Conservation (phyloP, 53 echinoderm and acorn worm species). For the Echinarachnius parma region DNA sequence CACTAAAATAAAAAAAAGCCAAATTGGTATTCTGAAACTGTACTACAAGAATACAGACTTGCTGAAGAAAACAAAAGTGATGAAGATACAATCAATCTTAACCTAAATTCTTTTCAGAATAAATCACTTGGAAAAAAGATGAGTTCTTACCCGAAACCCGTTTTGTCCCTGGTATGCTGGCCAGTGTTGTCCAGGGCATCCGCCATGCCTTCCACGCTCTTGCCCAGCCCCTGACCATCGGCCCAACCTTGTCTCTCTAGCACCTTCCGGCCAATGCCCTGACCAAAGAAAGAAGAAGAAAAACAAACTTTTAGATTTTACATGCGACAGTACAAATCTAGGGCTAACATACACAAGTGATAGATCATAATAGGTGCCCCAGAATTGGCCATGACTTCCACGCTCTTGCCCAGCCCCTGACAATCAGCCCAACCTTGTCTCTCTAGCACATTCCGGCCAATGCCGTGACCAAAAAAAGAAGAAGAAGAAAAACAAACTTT, state of each 20-base stretch:
- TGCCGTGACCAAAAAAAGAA: too few species aligned
- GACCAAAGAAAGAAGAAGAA: constrained; percentile 13
- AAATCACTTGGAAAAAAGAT: too few species aligned
- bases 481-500: too few species aligned
- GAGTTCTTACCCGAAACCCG: constrained; percentile 94
- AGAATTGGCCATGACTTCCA: constrained; percentile 61
- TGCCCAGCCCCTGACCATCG: constrained; percentile 86
- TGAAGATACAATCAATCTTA: too few species aligned
- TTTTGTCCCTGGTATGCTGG: constrained; percentile 71
- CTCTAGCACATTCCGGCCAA: constrained; percentile 77
- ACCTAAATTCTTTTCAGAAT: too few species aligned
- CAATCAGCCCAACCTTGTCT: constrained; percentile 90
- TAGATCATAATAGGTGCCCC: too few species aligned
- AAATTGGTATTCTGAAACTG: too few species aligned
- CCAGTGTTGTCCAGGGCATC: constrained; percentile 79
- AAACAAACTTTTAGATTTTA: too few species aligned
- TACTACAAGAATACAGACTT: too few species aligned
- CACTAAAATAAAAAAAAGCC: too few species aligned
- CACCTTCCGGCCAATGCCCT: constrained; percentile 87
- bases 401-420: constrained; percentile 68
- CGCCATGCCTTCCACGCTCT: constrained; percentile 52
- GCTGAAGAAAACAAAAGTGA: too few species aligned
- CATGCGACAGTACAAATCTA: neutral
- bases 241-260: constrained; percentile 82
- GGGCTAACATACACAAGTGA: neutral